These are phyloP conservation scores for Cabera pusaria DNA, from an alignment of 2,888 invertebrate genomes.

Conservation along the genomic window DNA sequence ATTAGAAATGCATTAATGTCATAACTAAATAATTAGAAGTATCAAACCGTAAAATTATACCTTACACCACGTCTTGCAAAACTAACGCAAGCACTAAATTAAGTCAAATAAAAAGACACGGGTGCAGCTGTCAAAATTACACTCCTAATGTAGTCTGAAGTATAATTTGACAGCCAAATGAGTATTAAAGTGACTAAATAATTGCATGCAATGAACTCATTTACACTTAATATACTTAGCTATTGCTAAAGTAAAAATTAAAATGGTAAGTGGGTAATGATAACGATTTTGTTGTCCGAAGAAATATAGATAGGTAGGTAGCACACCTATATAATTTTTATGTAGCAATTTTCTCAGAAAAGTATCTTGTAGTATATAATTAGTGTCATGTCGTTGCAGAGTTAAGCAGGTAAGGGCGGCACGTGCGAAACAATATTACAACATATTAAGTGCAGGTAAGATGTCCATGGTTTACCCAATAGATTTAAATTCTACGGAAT, in stretches of 20 bases:
- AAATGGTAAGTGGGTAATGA: slow-evolving; percentile 1
- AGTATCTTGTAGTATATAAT: too few species aligned
- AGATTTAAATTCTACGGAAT: too few species aligned
- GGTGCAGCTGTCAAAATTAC: slow-evolving; percentile 5
- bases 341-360: too few species aligned
- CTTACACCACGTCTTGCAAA: slow-evolving; percentile 20
- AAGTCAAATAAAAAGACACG: slow-evolving; percentile 14
- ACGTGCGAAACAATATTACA: too few species aligned
- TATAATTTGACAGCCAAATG: slow-evolving; percentile 26
- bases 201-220: slow-evolving; percentile 21
- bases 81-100: slow-evolving; percentile 10
- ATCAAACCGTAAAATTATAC: slow-evolving; percentile 23
- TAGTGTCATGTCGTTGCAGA: too few species aligned
- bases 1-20: too few species aligned
- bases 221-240: slow-evolving; percentile 11
- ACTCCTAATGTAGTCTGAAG: slow-evolving; percentile 6
- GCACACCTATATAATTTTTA: too few species aligned
- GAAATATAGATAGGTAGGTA: too few species aligned
- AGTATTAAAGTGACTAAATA: slow-evolving; percentile 12
- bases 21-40: too few species aligned
- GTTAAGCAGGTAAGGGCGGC: too few species aligned
- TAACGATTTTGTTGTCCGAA: slow-evolving; percentile 1
- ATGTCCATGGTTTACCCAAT: too few species aligned
- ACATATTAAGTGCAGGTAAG: too few species aligned
- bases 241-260: slow-evolving; percentile 9